Percentiles rank a stretch among this genome's conserved stretches.
Conservation (phyloP, 2,888 invertebrate species). For the Heterodera filipjevi region DNA sequence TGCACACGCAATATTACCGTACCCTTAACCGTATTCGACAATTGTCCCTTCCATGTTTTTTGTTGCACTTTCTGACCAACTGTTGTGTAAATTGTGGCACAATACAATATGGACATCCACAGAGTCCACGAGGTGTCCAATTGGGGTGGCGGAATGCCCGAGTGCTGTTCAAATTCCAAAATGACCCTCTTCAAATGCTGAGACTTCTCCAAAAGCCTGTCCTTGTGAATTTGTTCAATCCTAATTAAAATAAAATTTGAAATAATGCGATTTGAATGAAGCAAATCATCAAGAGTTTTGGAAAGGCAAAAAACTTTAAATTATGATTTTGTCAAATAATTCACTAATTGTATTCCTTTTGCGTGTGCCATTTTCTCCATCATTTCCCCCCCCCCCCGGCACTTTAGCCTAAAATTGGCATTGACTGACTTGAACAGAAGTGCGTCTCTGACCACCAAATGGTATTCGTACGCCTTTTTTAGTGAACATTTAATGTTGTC, state of each 20-base stretch:
- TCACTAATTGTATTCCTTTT: neutral
- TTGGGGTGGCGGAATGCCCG: constrained; percentile 42
- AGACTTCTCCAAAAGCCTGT: constrained; percentile 47
- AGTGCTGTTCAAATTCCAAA: constrained; percentile 53
- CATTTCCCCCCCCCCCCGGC: too few species aligned
- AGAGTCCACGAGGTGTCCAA: constrained; percentile 58
- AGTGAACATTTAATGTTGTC: neutral
- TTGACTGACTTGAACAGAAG: constrained; percentile 57
- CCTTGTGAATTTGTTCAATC: constrained; percentile 49
- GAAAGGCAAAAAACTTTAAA: too few species aligned
- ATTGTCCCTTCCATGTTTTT: neutral
- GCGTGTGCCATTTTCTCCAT: neutral
- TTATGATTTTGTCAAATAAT: neutral
- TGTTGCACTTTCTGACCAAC: constrained; percentile 51
- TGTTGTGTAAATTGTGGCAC: constrained; percentile 64
- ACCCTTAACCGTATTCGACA: constrained; percentile 74
- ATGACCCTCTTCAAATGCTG: constrained; percentile 59
- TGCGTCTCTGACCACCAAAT: constrained; percentile 54
- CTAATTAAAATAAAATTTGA: too few species aligned
- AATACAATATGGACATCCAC: constrained; percentile 56
- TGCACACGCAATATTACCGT: constrained; percentile 90
- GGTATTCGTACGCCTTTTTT: neutral
- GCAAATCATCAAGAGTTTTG: too few species aligned
- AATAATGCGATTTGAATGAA: too few species aligned
- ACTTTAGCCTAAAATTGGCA: too few species aligned